These are phyloP conservation scores for Istiophorus platypterus DNA, from an alignment of 2,113 vertebrate species.

Conservation along the genomic window DNA sequence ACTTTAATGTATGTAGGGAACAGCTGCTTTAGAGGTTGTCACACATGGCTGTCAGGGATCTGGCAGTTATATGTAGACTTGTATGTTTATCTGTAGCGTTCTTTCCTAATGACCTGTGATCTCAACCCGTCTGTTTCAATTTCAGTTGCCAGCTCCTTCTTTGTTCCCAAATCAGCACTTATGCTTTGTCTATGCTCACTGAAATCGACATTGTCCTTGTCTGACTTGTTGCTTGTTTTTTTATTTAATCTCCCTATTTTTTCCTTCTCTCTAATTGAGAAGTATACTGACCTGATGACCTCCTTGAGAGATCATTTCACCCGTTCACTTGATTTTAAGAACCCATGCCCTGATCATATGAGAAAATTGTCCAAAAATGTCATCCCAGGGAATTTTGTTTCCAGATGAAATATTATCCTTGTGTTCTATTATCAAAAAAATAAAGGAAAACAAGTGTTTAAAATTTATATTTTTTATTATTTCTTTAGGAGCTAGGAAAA, in stretches of 20 bases:
- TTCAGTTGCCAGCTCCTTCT: not conserved
- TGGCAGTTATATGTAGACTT: not conserved
- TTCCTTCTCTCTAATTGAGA: not conserved
- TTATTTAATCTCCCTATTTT: not conserved
- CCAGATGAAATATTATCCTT: not conserved
- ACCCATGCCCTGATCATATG: not conserved
- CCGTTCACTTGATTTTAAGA: not conserved
- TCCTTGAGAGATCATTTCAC: not conserved
- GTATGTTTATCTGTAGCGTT: not conserved
- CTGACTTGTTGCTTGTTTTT: not conserved
- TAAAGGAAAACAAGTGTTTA: slow-evolving; percentile 61
- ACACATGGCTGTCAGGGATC: not conserved
- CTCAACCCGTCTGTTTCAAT: not conserved
- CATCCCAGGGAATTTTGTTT: not conserved
- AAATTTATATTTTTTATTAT: slow-evolving; percentile 83
- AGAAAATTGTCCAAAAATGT: not conserved
- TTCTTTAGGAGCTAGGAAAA: slow-evolving; percentile 80
- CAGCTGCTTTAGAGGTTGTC: not conserved
- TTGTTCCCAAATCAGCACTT: not conserved
- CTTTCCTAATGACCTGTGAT: not conserved
- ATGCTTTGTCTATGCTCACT: not conserved
- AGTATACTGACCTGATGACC: not conserved
- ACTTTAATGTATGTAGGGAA: not conserved
- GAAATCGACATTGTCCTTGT: not conserved
- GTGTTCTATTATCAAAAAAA: not conserved